Conservation (phyloP, 2,113 vertebrate genomes). For the Ptychochromis oligacanthus region DNA sequence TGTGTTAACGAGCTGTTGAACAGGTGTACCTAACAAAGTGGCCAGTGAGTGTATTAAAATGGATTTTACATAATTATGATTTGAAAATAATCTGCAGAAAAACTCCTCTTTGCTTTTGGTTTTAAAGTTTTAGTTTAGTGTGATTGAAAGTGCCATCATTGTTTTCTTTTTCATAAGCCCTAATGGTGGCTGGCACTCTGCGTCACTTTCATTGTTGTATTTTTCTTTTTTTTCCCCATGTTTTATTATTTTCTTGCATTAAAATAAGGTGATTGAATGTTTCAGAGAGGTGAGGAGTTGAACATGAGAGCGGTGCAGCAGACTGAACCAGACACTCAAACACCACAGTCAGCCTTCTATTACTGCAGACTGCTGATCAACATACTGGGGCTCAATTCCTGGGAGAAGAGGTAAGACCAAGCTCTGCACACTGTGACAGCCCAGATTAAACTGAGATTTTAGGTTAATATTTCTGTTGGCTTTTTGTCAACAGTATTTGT, state of each 20-base stretch:
- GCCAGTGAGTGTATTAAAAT: neutral
- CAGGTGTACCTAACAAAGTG: neutral
- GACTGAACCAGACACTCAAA: slow-evolving; percentile 88
- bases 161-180: neutral
- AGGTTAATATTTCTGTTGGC: neutral
- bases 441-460: neutral
- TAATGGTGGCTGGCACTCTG: fast-evolving
- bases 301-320: slow-evolving; percentile 93
- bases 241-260: neutral
- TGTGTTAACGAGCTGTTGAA: neutral
- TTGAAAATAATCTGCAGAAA: neutral
- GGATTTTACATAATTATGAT: fast-evolving
- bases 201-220: neutral
- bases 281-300: slow-evolving; percentile 87
- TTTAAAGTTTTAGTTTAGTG: neutral
- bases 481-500: neutral
- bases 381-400: slow-evolving; percentile 98
- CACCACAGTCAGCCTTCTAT: slow-evolving; percentile 95
- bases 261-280: neutral
- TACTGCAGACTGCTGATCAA: slow-evolving; percentile 98
- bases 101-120: neutral
- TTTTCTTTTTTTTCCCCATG: neutral
- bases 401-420: slow-evolving; percentile 94
- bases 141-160: neutral
- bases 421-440: neutral